phyloP scores from a whole-genome alignment of 1,140 invertebrate species.

The Hetaerina americana region DNA sequence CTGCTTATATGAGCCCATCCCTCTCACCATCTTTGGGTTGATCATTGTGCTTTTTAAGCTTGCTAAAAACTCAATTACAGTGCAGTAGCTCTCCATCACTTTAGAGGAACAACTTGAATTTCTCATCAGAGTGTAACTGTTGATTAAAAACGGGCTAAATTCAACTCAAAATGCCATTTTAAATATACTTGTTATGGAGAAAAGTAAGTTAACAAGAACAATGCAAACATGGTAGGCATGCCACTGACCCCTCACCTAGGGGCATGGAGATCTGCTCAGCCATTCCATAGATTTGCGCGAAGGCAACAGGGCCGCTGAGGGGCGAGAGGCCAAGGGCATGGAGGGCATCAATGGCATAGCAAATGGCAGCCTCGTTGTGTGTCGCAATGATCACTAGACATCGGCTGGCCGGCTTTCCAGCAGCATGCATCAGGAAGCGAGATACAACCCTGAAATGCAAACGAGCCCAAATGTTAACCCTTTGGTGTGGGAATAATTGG shows the following conservation, averaged over 20 bases:
- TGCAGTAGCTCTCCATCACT: background rate
- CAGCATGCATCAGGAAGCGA: background rate
- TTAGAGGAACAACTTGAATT: background rate
- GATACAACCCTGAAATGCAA: background rate
- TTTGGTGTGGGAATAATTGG: too few species aligned
- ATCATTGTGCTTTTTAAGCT: too few species aligned
- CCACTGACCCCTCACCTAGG: constrained; percentile 25
- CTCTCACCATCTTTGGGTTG: too few species aligned
- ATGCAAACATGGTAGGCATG: background rate
- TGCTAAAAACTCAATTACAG: background rate
- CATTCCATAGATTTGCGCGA: constrained; percentile 43
- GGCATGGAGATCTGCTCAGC: constrained; percentile 39
- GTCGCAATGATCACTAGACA: constrained; percentile 24
- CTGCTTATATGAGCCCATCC: too few species aligned
- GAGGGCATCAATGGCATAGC: constrained; percentile 18
- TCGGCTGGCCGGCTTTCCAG: background rate
- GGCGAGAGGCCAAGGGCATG: constrained; percentile 13
- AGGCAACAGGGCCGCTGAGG: constrained; percentile 26
- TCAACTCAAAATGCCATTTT: background rate
- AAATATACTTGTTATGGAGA: background rate
- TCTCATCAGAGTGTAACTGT: background rate
- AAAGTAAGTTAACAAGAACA: background rate
- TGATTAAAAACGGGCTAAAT: background rate
- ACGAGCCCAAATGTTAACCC: too few species aligned
- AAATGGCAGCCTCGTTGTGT: constrained; percentile 28